Conservation (phyloP, 2,888 invertebrate genomes). For the Ornithoptera priamus region DNA sequence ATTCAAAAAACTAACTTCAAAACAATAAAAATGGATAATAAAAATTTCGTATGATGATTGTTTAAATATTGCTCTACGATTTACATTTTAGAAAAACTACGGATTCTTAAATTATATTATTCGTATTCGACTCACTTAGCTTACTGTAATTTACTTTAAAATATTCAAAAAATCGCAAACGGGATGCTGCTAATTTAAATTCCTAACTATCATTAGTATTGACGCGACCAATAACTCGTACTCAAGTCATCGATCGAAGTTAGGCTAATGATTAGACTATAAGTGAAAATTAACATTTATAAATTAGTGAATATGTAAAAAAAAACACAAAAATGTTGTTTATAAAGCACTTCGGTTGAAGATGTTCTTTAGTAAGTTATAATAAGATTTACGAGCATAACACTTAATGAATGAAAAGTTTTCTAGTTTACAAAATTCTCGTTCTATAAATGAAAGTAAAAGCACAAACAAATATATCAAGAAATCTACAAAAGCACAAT, state of each 20-base stretch:
- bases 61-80: not conserved
- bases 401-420: not conserved
- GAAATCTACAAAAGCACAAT: not conserved
- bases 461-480: not conserved
- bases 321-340: not conserved
- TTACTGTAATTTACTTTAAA: not conserved
- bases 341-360: not conserved
- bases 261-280: not conserved
- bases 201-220: not conserved
- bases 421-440: not conserved
- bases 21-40: no score
- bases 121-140: not conserved
- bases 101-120: not conserved
- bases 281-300: not conserved
- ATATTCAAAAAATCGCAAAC: not conserved
- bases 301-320: not conserved
- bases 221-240: not conserved
- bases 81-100: not conserved
- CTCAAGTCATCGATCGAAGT: not conserved
- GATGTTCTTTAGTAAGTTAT: not conserved
- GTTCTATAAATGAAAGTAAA: not conserved
- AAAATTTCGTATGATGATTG: no score
- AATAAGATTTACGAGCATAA: not conserved
- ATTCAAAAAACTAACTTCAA: no score
- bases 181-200: not conserved